A percentile compares a stretch with the other conserved stretches of the same genome.
Conservation (phyloP, 2,888 invertebrate genomes). For the Phytoseiulus persimilis region DNA sequence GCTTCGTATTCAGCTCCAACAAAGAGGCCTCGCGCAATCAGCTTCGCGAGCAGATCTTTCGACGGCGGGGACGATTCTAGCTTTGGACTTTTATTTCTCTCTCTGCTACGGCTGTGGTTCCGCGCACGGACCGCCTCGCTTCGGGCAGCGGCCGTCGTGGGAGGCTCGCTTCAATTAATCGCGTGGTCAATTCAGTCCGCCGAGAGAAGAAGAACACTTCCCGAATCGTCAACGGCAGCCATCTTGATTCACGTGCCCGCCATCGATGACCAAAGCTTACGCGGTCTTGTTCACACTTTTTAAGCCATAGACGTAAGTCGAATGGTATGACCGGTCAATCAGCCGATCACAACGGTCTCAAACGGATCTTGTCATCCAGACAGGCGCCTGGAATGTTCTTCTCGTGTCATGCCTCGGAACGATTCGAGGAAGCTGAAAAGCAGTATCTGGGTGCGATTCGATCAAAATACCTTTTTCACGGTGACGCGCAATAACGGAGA, state of each 20-base stretch:
- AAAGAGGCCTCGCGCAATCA: constrained; percentile 5
- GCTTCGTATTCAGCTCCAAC: background rate
- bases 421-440: background rate
- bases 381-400: background rate
- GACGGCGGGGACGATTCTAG: background rate
- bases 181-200: background rate
- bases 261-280: background rate
- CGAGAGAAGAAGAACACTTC: background rate
- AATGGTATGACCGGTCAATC: background rate
- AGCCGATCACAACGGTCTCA: background rate
- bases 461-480: background rate
- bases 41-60: background rate
- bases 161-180: background rate
- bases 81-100: background rate
- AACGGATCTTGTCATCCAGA: too few relatives aligned
- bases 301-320: background rate
- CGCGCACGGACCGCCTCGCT: background rate
- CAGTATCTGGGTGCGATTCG: background rate
- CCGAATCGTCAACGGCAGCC: background rate
- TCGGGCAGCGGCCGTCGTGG: background rate
- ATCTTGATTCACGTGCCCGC: too few relatives aligned
- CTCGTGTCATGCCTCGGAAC: background rate
- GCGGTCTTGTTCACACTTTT: background rate
- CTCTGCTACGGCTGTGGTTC: background rate
- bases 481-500: background rate